Evolutionary conservation across 2,797 vertebrate species (phyloP).

Genomic region (Cygnus olor): DNA sequence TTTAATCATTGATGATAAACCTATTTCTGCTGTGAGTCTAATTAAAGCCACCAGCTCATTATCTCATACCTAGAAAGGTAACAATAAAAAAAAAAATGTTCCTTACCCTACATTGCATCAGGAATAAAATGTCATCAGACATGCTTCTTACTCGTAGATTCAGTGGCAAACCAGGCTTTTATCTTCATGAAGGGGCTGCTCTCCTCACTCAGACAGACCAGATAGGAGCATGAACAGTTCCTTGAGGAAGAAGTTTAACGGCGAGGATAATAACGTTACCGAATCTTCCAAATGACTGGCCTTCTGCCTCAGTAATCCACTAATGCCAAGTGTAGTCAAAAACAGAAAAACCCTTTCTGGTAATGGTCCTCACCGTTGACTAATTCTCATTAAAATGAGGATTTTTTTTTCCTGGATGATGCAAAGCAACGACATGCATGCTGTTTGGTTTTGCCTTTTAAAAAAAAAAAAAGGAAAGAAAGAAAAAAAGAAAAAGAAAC

Average conservation of each 20-base stretch:
- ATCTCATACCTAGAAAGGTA: background rate
- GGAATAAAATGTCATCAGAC: constrained; percentile 82
- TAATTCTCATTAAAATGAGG: constrained; percentile 54
- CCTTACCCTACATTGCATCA: constrained; percentile 88
- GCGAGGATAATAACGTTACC: constrained; percentile 22
- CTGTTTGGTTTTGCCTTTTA: constrained; percentile 17
- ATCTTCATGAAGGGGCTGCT: constrained; percentile 76
- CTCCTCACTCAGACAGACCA: constrained; percentile 61
- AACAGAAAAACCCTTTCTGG: constrained; percentile 25
- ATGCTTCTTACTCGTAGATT: constrained; percentile 83
- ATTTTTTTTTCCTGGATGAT: constrained; percentile 35
- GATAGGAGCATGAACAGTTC: constrained; percentile 43
- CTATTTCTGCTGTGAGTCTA: background rate
- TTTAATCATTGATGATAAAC: background rate
- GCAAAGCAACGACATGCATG: constrained; percentile 12
- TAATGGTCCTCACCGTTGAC: constrained; percentile 57
- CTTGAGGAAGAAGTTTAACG: constrained; percentile 58
- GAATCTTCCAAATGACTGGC: constrained; percentile 34
- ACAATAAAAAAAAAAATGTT: background rate
- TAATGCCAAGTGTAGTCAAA: constrained; percentile 40
- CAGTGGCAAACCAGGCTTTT: constrained; percentile 74
- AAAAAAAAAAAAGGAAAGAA: background rate
- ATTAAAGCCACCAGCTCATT: constrained; percentile 10
- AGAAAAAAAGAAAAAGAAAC: background rate
- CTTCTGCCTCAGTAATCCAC: constrained; percentile 67